These are phyloP conservation scores for Eupithecia insigniata DNA, from an alignment of 2,888 invertebrate genomes.

Conservation along the genomic window DNA sequence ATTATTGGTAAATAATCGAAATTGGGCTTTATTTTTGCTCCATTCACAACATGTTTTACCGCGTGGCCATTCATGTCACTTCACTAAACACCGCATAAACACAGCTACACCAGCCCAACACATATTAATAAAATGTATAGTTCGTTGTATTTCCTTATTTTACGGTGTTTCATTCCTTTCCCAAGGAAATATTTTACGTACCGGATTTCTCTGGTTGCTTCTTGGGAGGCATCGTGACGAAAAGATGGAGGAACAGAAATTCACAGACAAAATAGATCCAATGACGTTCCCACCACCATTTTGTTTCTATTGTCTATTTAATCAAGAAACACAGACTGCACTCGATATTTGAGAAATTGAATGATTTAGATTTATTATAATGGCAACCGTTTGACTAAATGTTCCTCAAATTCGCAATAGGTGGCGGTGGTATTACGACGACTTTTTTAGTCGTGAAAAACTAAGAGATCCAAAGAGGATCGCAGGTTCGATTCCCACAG, in stretches of 20 bases:
- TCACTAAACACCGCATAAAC: slow-evolving; percentile 20
- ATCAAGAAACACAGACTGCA: not conserved
- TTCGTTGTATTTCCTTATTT: not conserved
- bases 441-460: not conserved
- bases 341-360: not conserved
- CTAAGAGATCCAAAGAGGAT: not conserved
- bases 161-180: slow-evolving; percentile 17
- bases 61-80: slow-evolving; percentile 63
- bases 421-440: not conserved
- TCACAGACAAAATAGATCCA: slow-evolving; percentile 40
- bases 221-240: slow-evolving; percentile 91
- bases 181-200: slow-evolving; percentile 74
- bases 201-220: slow-evolving; percentile 94
- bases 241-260: slow-evolving; percentile 73
- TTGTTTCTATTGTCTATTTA: slow-evolving; percentile 3
- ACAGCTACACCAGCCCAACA: slow-evolving; percentile 12
- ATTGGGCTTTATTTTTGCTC: not conserved
- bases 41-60: slow-evolving; percentile 54
- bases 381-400: not conserved
- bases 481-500: not conserved
- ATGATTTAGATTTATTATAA: not conserved
- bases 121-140: not conserved
- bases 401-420: too few species aligned
- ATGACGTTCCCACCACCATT: slow-evolving; percentile 11
- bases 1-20: not conserved